Conservation (phyloP, 2,797 vertebrate species). For the Podarcis lilfordi region DNA sequence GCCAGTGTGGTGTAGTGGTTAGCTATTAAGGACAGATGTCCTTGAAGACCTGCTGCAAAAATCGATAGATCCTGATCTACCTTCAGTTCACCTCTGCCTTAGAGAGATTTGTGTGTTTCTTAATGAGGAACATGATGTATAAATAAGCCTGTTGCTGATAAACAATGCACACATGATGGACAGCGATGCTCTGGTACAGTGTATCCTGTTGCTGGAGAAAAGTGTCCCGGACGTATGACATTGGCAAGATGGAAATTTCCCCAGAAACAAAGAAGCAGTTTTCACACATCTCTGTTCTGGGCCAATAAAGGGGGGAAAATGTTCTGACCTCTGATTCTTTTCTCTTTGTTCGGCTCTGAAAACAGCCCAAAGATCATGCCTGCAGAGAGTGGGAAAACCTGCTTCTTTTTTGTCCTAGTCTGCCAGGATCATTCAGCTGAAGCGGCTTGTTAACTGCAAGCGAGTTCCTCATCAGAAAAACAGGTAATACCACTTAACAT, state of each 20-base stretch:
- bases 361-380: slow-evolving; percentile 10
- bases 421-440: slow-evolving; percentile 17
- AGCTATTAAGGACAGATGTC: no score
- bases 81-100: no score
- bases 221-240: background rate
- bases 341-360: slow-evolving; percentile 9
- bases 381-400: background rate
- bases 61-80: no score
- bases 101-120: background rate
- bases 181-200: no score
- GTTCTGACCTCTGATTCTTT: background rate
- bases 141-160: background rate
- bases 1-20: background rate
- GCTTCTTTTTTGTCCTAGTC: background rate
- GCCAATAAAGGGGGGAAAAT: background rate
- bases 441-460: background rate
- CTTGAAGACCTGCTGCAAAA: no score
- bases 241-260: background rate
- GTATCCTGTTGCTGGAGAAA: background rate
- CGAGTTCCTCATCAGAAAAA: slow-evolving; percentile 19
- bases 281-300: background rate
- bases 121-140: background rate
- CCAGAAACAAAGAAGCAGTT: background rate
- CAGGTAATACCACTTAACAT: slow-evolving; percentile 6
- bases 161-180: background rate